Evolutionary conservation across 2,113 vertebrate genomes (phyloP).

Genomic region (Stomatorhinus ivindoensis): DNA sequence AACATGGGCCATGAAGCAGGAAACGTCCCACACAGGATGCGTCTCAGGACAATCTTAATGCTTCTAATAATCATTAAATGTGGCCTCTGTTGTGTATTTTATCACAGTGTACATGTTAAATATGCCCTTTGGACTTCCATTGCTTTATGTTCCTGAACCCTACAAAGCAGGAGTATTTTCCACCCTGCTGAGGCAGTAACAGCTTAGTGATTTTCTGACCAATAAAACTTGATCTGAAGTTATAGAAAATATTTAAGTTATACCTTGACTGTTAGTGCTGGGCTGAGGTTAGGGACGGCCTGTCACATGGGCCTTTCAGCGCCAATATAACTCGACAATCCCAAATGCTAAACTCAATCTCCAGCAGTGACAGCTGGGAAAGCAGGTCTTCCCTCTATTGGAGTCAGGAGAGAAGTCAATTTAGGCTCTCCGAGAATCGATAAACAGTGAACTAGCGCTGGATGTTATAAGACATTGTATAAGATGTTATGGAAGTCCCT

Average conservation of each 20-base stretch:
- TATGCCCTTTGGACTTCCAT: background rate
- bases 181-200: background rate
- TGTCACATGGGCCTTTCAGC: background rate
- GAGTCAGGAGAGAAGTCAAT: background rate
- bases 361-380: background rate
- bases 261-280: background rate
- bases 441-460: background rate
- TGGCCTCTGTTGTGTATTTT: background rate
- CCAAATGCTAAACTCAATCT: background rate
- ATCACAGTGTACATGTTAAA: background rate
- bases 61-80: background rate
- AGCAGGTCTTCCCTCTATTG: background rate
- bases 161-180: slow-evolving; percentile 32
- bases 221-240: slow-evolving; percentile 2
- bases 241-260: background rate
- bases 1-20: background rate
- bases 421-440: background rate
- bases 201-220: slow-evolving; percentile 10
- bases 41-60: background rate
- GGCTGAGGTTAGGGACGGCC: background rate
- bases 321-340: background rate
- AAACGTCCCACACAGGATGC: background rate
- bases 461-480: background rate
- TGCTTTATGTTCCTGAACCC: background rate
- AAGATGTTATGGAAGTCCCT: background rate